phyloP scores from a whole-genome alignment of 1,140 invertebrate species.

The Chymomyza costata region DNA sequence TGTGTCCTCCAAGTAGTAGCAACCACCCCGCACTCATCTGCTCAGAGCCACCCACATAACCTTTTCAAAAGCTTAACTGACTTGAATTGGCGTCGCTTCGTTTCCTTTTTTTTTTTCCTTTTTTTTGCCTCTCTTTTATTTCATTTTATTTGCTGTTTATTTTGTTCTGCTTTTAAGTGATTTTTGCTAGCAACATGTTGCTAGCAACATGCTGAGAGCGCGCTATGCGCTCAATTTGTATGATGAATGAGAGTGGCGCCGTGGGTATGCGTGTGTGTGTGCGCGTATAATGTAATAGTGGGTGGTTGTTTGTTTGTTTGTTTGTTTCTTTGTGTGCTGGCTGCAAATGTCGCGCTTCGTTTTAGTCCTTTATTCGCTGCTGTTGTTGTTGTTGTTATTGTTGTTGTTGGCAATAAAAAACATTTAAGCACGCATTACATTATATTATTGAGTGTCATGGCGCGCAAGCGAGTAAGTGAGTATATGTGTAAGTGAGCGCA shows the following conservation, averaged over 20 bases:
- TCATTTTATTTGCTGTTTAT: conserved; percentile 43
- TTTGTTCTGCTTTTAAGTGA: conserved; percentile 59
- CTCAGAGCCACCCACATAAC: conserved; percentile 25
- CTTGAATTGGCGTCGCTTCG: conserved; percentile 53
- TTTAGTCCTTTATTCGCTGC: conserved; percentile 7
- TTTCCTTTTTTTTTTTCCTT: conserved; percentile 32
- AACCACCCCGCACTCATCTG: conserved; percentile 3
- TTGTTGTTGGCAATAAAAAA: conserved; percentile 61
- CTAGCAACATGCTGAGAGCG: conserved; percentile 43
- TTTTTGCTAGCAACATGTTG: conserved; percentile 57
- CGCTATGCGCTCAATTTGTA: neutral
- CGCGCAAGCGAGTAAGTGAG: neutral
- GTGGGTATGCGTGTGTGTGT: neutral
- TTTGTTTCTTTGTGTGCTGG: conserved; percentile 28
- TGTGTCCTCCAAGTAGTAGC: conserved; percentile 56
- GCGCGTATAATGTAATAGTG: conserved; percentile 2
- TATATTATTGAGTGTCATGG: conserved; percentile 55
- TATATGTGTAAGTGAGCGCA: conserved; percentile 4
- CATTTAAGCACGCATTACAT: conserved; percentile 67
- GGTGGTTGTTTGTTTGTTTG: conserved; percentile 40
- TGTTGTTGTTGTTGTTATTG: conserved; percentile 29
- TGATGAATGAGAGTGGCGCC: conserved; percentile 9
- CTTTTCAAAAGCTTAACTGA: conserved; percentile 40
- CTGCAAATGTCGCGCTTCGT: neutral
- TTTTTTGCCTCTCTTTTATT: conserved; percentile 52